Base-by-base conservation (phyloP, 2,888 invertebrate genomes). In the Rhimphoctona megacephalus region DNA sequence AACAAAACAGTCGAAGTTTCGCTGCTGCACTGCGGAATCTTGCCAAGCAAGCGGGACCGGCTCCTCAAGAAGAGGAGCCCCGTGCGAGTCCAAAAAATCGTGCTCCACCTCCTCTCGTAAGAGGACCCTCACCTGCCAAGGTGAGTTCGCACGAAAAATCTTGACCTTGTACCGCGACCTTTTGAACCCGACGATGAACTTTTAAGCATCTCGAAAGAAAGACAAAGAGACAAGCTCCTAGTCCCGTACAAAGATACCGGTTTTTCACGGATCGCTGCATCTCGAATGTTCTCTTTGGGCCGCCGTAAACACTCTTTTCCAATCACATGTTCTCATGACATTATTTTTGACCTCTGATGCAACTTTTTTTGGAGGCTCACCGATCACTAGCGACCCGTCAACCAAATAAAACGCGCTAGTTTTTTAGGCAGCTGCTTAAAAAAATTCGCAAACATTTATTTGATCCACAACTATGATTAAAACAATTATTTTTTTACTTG, bases 21-120 rank as follows among this genome's bases (percentile, higher is more conserved):
- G 98, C 98, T 78, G 98, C 98, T 70, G 98, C 98, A 36, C 95
- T 99, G 78, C 96, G 98, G 85, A 98, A 97, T 94, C 96, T 98
- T 90, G 98, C 98, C 88, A 98, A 98, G 95, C 98, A 98, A 94
- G 98, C 98, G 33, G 97, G 97, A 85, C 97, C 97, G 90, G 96
- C 96, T 91, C 95, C 95, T 93, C 97, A 96, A 91, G 96, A 96
- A 93, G 96, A 96, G 89, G 92, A 93, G 87, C 92, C 94, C 88
- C 95, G 94, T 83, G 93, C 94, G 92, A 94, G 95, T 95, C 93
- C 93, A 46, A 94, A 93, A 90, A 94, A 94, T 91, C 93, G 93
- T 87, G 95, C 95, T 94, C 95, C 93, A 89, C 94, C 95, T 95
- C 95, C 95, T 92, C 91, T 94, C 85, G 93, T 94, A 46, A 90